Base-by-base conservation (phyloP, 1,140 invertebrate genomes). In the Maconellicoccus hirsutus region DNA sequence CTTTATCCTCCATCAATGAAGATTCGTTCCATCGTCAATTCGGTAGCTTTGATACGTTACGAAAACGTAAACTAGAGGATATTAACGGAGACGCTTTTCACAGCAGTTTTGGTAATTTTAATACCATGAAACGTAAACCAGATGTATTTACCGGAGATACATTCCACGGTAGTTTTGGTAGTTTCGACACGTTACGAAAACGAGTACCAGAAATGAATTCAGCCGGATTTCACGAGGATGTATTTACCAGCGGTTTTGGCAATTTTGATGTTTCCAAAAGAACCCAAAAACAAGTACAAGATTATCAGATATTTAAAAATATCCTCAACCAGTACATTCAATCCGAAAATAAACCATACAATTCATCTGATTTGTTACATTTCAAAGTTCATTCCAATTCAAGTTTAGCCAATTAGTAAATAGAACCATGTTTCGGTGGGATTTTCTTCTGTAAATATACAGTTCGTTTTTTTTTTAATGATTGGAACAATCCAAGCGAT, bases 101-200 rank as follows among this genome's bases (percentile, higher is more conserved):
- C 19, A 74, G 77, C 63, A 77, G 74, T 19, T 77, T 77, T 42
- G 77, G 77, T 23, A 76, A 76, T 59, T 78, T 77, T 42, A 70
- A 74, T 38, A 79, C 79, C 25, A 79, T 80, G 78, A 79, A 78
- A 70, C 76, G 77, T 71, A 59, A 33, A 22, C 59, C 70, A 74
- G 74, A 26, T 16, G n/a, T 52, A 16, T 52, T 52, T 19, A 52
- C 10, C 10, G 8, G 74, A 74, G 42, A 74, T 72, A 1, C 61
- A 25, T 66, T 66, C 25, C 61, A 66, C 61, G 75, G 77, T 70
- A 80, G 81, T 1, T 82, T 83, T 71, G 82, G 81, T 12, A 79
- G 81, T 52, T 83, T 82, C 75, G 79, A 79, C 69, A 79, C 81
- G 0, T 80, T 82, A 76, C 79, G 80, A 71, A 80, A 80, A 72